Base-by-base conservation (phyloP, 1,140 invertebrate genomes). In the Littorina saxatilis region DNA sequence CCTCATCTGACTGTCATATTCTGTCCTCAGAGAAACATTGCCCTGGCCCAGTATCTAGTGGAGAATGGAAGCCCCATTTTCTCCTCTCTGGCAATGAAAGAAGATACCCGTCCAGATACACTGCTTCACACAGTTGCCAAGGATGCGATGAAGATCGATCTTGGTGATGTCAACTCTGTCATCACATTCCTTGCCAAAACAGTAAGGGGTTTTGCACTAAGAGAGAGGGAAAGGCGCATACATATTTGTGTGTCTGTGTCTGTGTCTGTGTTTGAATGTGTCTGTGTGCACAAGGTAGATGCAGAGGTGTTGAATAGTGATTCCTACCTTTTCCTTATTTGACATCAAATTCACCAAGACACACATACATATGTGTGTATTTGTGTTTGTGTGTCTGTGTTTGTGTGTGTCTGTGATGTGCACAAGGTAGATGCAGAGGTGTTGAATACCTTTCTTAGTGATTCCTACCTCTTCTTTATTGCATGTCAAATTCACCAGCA, bases 101-200 rank as follows among this genome's bases (percentile, higher is more conserved):
- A 27, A 0, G 2, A 29, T n/a, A 37, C 13, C 32, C 7, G 37
- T 17, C 76, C 76, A 7, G 20, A 32, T 58, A 78, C 76, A 9
- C 23, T 78, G 1, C 55, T 78, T 7, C 76, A 78, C 29, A 9
- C 20, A 3, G 50, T 78, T 17, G 76, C 76, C 1, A 1, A 29
- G 13, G 1, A 32, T 15, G 23, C 66, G 52, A 27, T 78, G n/a
- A 37, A 63, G 35, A 23, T 2, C 66, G 3, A 20, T 0, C 9
- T 9, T 29, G 76, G 76, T n/a, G 39, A 78, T 39, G 32, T 39
- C 39, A 78, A 63, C 58, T 7, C n/a, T 35, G 55, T 78, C 58
- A 66, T 78, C 76, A 78, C 15, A 32, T 78, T 78, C 55, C 76
- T 78, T n/a, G 40, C 76, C 13, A 43, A 63, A 66, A 78, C 76